Base-by-base conservation (phyloP, 2,113 vertebrate species). In the Parotia lawesii region DNA sequence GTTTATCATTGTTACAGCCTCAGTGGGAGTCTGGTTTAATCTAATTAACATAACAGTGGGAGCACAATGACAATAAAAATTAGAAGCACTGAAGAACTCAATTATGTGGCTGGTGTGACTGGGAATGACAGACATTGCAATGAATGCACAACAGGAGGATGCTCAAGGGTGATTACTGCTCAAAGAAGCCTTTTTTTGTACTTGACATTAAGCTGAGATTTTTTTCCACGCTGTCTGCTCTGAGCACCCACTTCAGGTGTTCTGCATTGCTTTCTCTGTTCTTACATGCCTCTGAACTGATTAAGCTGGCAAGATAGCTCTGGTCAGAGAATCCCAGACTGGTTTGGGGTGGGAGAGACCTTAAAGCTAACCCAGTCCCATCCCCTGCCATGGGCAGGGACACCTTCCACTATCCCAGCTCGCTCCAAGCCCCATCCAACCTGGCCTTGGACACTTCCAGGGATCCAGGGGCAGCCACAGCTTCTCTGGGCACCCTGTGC, bases 11-110 rank as follows among this genome's bases (percentile, higher is more conserved):
- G 89, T 91, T 85, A 73, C 42, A 70, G 84, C 65, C 89, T 85
- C 91, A 20, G 24, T 85, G 71, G 93, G 71, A 95, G 81, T 66
- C 87, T 79, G 85, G 21, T 50, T 93, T 92, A 79, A 93, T 91
- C 85, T 75, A 85, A 95, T 96, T 91, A 95, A 37, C 78, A 22
- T 54, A 54, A 87, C 71, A 91, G 85, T 83, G 71, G 66, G 82
- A 83, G 86, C 42, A 85, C 50, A 79, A 18, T 62, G 74, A 62
- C 84, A 89, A 87, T 83, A 87, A 93, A 75, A 93, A 89, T 87
- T 45, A 94, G 87, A 57, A 69, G 62, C 45, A 25, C 40, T 61
- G 17, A 89, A 60, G 65, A 85, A 65, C 24, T 90, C 64, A 45
- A 27, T 93, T 90, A 67, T 27, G 40, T 60, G 72, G 72, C 71